A percentile compares a stretch with the other conserved stretches of the same genome.
Conservation (phyloP, 2,113 vertebrate genomes). For the Larimichthys polyactis region DNA sequence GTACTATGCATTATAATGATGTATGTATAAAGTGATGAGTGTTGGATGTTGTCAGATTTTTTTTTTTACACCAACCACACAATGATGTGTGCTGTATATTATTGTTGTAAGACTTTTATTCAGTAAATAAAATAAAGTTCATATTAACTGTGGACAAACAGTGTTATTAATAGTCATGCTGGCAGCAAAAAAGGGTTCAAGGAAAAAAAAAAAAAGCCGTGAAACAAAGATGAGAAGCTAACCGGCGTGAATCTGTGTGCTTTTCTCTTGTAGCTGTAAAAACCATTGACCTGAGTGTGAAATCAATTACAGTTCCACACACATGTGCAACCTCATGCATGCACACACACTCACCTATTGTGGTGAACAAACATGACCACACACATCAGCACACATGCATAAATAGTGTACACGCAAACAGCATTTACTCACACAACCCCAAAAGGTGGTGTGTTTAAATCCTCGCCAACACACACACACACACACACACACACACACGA, state of each 20-base stretch:
- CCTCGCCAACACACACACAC: conserved; percentile 21
- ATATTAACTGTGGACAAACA: conserved; percentile 28
- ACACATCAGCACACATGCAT: conserved; percentile 23
- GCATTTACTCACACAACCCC: conserved; percentile 27
- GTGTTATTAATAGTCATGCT: conserved; percentile 41
- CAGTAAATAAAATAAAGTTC: conserved; percentile 61
- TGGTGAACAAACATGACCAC: conserved; percentile 27
- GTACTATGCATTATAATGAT: conserved; percentile 40
- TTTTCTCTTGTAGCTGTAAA: conserved; percentile 59
- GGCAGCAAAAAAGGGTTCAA: conserved; percentile 23
- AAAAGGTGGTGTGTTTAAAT: conserved; percentile 40
- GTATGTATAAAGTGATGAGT: conserved; percentile 34
- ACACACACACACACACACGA: conserved; percentile 10
- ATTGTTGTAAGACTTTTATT: conserved; percentile 69
- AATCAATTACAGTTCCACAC: conserved; percentile 75
- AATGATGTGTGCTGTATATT: conserved; percentile 53
- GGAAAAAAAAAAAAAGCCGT: not conserved
- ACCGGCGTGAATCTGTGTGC: conserved; percentile 40
- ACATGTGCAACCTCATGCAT: conserved; percentile 11
- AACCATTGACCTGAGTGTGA: conserved; percentile 79
- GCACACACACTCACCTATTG: conserved; percentile 26
- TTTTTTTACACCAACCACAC: conserved; percentile 1
- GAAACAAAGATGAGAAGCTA: conserved; percentile 37
- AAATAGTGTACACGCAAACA: conserved; percentile 41
- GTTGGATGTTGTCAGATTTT: conserved; percentile 23